These are phyloP conservation scores for Pheosia gnoma DNA, from an alignment of 2,888 invertebrate genomes.

Conservation along the genomic window DNA sequence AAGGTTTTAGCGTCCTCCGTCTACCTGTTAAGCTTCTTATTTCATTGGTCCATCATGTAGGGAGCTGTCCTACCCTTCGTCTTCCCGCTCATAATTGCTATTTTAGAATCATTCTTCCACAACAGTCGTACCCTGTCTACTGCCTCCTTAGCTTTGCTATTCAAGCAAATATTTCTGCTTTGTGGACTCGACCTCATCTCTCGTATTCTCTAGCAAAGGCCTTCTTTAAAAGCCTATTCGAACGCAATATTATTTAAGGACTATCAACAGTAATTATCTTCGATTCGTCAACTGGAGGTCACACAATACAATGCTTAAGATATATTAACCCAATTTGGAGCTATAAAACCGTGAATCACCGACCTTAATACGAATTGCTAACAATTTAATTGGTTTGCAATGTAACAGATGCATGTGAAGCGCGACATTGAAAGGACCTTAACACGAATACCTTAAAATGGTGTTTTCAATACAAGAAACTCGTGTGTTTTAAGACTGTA, in stretches of 20 bases:
- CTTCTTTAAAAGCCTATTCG: no score
- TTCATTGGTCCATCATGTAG: no score
- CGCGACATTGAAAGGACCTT: constrained; percentile 58
- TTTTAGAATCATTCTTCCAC: no score
- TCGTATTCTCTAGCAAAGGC: no score
- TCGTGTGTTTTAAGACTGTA: background rate
- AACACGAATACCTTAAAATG: constrained; percentile 9
- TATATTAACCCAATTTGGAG: constrained; percentile 7
- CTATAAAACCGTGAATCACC: constrained; percentile 6
- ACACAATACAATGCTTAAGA: background rate
- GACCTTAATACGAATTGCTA: constrained; percentile 27
- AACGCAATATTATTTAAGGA: background rate
- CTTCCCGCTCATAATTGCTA: no score
- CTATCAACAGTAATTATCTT: background rate
- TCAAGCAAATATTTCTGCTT: no score
- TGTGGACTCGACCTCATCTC: no score
- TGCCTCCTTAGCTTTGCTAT: no score
- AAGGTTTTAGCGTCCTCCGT: no score
- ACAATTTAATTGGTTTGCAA: constrained; percentile 31
- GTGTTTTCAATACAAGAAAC: background rate
- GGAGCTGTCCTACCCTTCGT: no score
- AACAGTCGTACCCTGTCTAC: no score
- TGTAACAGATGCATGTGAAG: constrained; percentile 27
- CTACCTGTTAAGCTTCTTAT: no score
- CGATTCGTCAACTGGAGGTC: constrained; percentile 1